These are phyloP conservation scores for Masticophis lateralis DNA, from an alignment of 2,797 vertebrate genomes.

Conservation along the genomic window DNA sequence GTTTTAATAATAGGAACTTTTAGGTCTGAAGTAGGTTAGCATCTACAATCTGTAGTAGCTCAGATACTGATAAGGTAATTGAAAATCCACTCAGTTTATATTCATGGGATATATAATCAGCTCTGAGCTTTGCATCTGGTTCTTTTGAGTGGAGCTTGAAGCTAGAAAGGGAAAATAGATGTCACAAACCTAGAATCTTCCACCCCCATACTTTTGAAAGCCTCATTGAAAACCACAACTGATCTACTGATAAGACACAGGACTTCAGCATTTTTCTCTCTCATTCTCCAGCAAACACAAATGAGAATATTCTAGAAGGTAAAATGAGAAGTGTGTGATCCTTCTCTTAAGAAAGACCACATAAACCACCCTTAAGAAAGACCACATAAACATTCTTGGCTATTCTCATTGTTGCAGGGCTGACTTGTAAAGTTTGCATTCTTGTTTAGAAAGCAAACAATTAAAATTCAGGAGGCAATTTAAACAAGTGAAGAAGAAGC, in stretches of 20 bases:
- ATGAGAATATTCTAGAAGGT: background rate
- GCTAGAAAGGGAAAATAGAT: background rate
- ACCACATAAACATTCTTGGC: background rate
- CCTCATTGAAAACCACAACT: background rate
- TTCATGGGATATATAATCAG: background rate
- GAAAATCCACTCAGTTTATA: background rate
- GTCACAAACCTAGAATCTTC: background rate
- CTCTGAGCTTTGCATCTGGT: background rate
- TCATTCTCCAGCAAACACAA: background rate
- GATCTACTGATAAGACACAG: background rate
- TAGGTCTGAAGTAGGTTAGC: background rate
- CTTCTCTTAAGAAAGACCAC: background rate
- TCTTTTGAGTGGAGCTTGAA: background rate
- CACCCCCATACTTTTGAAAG: background rate
- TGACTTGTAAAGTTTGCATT: background rate
- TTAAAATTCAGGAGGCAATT: conserved; percentile 35
- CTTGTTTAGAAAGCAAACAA: conserved; percentile 43
- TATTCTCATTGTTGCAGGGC: background rate
- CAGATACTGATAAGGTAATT: background rate
- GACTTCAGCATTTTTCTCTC: background rate
- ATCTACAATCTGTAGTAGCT: background rate
- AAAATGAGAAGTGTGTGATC: background rate
- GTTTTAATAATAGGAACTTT: background rate
- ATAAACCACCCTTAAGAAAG: background rate
- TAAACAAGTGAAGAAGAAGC: background rate